Evolutionary conservation across 2,888 invertebrate genomes (phyloP).

Genomic region (Hydriomena furcata): DNA sequence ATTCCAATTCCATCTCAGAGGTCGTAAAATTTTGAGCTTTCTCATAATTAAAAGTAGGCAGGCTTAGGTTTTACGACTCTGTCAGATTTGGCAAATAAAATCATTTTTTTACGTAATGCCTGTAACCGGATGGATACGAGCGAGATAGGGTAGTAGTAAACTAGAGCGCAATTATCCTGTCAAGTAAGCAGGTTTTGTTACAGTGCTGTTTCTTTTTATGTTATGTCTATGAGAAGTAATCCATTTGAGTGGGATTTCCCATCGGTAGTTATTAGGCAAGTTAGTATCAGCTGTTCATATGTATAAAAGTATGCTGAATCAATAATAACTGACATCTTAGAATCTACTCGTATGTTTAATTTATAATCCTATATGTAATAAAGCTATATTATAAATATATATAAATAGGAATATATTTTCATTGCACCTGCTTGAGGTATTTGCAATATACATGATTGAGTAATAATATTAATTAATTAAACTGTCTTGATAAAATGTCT

Average conservation of each 20-base stretch:
- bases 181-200: conserved; percentile 4
- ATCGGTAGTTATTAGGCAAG: not conserved
- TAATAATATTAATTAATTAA: too few species aligned
- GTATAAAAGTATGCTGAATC: not conserved
- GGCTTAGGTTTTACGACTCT: conserved; percentile 20
- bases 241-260: not conserved
- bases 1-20: conserved; percentile 8
- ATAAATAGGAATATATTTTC: too few species aligned
- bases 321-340: too few species aligned
- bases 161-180: conserved; percentile 4
- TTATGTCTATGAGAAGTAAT: not conserved
- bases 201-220: not conserved
- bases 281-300: not conserved
- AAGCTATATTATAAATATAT: too few species aligned
- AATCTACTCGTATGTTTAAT: too few species aligned
- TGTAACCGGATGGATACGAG: conserved; percentile 14
- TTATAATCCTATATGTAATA: too few species aligned
- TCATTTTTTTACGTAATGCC: conserved; percentile 17
- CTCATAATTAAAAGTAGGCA: conserved; percentile 21
- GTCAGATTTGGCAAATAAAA: conserved; percentile 28
- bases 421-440: too few species aligned
- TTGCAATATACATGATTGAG: too few species aligned
- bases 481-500: too few species aligned
- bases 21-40: conserved; percentile 25
- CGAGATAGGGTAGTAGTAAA: conserved; percentile 6